Evolutionary conservation across 2,888 invertebrate species (phyloP).

Genomic region (Tetragnatha montana): DNA sequence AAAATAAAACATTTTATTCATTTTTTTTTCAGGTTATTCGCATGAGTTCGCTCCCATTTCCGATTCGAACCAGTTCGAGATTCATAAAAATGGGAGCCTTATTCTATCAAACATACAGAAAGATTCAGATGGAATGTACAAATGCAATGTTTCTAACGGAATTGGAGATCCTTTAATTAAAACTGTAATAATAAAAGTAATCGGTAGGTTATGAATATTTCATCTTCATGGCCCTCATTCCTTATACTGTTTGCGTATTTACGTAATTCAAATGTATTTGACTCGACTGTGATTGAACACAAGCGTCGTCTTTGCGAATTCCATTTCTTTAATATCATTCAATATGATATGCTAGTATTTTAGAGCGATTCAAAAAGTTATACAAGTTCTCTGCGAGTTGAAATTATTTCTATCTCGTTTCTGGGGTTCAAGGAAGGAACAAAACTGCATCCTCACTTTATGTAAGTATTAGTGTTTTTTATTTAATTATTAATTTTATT

Average conservation of each 20-base stretch:
- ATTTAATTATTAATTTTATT: too few species aligned
- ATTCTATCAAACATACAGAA: constrained; percentile 52
- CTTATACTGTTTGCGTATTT: neutral
- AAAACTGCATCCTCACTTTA: too few species aligned
- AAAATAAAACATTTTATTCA: neutral
- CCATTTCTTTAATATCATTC: too few species aligned
- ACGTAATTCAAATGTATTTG: neutral
- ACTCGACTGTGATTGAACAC: neutral
- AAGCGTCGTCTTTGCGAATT: too few species aligned
- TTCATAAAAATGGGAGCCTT: constrained; percentile 63
- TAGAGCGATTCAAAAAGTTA: too few species aligned
- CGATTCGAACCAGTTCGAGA: neutral
- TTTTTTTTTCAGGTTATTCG: constrained; percentile 3
- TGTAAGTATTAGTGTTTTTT: too few species aligned
- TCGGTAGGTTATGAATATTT: too few species aligned
- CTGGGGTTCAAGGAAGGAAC: too few species aligned
- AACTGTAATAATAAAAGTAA: constrained; percentile 49
- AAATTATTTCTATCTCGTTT: too few species aligned
- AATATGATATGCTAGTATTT: too few species aligned
- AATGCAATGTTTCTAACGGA: constrained; percentile 67
- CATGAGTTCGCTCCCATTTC: constrained; percentile 1
- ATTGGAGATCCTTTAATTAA: constrained; percentile 58
- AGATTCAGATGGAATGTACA: constrained; percentile 65
- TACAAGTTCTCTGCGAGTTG: too few species aligned
- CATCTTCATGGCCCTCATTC: too few species aligned